Evolutionary conservation across 2,113 vertebrate species (phyloP).

Genomic region (Turdus rufiventris): DNA sequence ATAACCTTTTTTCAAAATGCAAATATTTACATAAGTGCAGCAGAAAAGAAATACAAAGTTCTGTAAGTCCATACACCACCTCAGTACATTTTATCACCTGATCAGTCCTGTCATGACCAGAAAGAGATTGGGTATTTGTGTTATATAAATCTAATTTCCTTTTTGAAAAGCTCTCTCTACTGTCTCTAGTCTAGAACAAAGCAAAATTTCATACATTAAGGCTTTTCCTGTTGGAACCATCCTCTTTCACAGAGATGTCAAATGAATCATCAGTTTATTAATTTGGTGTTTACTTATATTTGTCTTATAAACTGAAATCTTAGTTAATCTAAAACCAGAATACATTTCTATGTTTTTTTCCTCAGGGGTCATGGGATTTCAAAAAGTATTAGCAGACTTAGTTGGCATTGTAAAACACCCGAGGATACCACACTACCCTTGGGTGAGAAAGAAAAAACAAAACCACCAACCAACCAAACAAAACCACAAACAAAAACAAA

Average conservation of each 20-base stretch:
- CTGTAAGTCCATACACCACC: not conserved
- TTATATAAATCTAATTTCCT: not conserved
- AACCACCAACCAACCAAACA: not conserved
- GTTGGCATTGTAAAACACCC: constrained; percentile 1
- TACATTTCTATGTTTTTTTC: constrained; percentile 26
- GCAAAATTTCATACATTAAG: not conserved
- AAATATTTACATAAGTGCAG: not conserved
- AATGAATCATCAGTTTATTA: constrained; percentile 39
- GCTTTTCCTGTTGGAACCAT: not conserved
- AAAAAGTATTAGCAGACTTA: constrained; percentile 33
- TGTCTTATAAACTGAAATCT: constrained; percentile 22
- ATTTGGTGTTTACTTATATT: not conserved
- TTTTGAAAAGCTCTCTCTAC: not conserved
- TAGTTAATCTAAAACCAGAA: constrained; percentile 43
- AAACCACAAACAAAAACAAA: not conserved
- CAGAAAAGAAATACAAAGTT: not conserved
- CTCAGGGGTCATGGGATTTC: constrained; percentile 14
- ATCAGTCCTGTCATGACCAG: not conserved
- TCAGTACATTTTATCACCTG: not conserved
- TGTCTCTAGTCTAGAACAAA: not conserved
- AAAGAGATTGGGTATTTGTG: not conserved
- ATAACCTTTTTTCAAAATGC: not conserved
- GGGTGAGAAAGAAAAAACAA: not conserved
- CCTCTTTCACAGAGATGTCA: not conserved
- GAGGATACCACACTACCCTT: not conserved